A percentile compares a stretch with the other conserved stretches of the same genome.
Conservation (phyloP, 2,113 vertebrate species). For the Morone saxatilis region DNA sequence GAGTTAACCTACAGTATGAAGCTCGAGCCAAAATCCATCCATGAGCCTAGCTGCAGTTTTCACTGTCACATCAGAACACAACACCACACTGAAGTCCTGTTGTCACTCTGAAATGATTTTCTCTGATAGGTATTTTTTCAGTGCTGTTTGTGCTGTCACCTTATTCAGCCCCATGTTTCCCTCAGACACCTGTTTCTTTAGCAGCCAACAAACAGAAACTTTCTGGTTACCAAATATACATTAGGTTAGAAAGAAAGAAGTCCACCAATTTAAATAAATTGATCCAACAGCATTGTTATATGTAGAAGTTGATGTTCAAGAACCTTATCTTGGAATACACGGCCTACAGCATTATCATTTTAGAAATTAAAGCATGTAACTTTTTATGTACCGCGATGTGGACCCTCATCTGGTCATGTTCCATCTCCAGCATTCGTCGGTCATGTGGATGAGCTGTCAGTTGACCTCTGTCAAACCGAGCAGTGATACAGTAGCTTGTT, state of each 20-base stretch:
- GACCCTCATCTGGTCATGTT: background rate
- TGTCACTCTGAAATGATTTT: constrained; percentile 4
- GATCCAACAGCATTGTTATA: too few species aligned
- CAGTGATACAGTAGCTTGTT: too few species aligned
- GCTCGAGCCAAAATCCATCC: constrained; percentile 31
- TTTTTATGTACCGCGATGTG: too few species aligned
- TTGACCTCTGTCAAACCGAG: background rate
- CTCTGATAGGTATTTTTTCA: background rate
- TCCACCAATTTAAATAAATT: too few species aligned
- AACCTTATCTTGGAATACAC: background rate
- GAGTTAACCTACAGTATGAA: constrained; percentile 25
- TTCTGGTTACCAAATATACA: background rate
- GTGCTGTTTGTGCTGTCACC: background rate
- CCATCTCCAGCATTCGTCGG: background rate
- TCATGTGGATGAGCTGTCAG: constrained; percentile 5
- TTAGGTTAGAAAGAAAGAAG: background rate
- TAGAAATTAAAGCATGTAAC: background rate
- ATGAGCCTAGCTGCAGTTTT: constrained; percentile 37
- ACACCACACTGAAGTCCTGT: too few species aligned
- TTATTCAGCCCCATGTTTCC: background rate
- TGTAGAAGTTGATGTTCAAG: too few species aligned
- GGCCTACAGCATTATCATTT: background rate
- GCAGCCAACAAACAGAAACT: background rate
- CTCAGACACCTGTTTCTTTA: constrained; percentile 12
- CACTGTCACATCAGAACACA: constrained; percentile 4